phyloP scores from a whole-genome alignment of 2,888 invertebrate genomes.

The Ennomos erosarius region DNA sequence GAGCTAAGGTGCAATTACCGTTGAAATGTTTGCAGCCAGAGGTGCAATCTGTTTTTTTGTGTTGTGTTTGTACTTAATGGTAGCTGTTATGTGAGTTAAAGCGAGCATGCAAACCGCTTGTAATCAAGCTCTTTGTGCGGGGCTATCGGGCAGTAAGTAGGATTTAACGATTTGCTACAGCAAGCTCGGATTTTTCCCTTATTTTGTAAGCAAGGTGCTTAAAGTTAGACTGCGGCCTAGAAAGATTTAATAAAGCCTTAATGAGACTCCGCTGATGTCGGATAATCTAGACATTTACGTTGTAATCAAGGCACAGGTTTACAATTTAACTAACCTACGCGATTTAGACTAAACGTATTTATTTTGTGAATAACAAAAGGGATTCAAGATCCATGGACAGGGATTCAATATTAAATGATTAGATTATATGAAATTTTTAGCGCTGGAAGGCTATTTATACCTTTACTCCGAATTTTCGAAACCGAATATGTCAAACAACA shows the following conservation, averaged over 20 bases:
- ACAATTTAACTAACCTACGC: not conserved
- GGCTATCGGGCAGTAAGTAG: slow-evolving; percentile 35
- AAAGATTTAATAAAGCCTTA: slow-evolving; percentile 33
- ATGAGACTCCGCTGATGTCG: slow-evolving; percentile 23
- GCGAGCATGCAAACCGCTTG: slow-evolving; percentile 40
- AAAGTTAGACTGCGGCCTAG: slow-evolving; percentile 29
- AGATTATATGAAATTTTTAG: slow-evolving; percentile 5
- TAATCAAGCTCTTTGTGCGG: slow-evolving; percentile 35
- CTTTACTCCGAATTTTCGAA: not conserved
- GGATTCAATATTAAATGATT: not conserved
- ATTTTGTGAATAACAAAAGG: not conserved
- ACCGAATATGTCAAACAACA: not conserved
- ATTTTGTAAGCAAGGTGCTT: slow-evolving; percentile 29
- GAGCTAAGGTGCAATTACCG: slow-evolving; percentile 33
- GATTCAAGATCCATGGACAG: not conserved
- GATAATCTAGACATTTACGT: slow-evolving; percentile 12
- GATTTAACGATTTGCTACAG: slow-evolving; percentile 37
- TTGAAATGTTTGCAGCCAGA: slow-evolving; percentile 28
- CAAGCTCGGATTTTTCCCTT: slow-evolving; percentile 31
- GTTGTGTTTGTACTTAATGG: slow-evolving; percentile 37
- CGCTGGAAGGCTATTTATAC: not conserved
- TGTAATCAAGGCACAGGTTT: slow-evolving; percentile 1
- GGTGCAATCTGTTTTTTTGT: slow-evolving; percentile 32
- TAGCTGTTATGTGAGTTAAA: slow-evolving; percentile 41
- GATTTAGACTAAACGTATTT: not conserved